phyloP scores from a whole-genome alignment of 1,140 invertebrate genomes.

The Tetranychus cinnabarinus region DNA sequence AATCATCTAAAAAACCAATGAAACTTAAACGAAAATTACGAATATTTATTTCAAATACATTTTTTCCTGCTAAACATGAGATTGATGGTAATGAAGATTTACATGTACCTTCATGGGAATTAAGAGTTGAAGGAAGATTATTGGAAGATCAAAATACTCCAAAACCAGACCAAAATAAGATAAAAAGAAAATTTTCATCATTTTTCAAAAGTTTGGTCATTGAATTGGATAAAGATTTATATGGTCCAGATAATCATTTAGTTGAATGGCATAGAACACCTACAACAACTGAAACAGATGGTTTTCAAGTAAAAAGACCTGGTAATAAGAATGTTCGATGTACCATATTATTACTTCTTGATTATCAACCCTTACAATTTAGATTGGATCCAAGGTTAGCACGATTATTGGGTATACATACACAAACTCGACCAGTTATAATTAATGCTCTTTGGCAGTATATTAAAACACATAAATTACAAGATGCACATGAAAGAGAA shows the following conservation, averaged over 20 bases:
- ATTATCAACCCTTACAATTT: slow-evolving; percentile 96
- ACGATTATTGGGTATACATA: slow-evolving; percentile 83
- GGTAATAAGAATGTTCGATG: slow-evolving; percentile 96
- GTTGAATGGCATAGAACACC: slow-evolving; percentile 98
- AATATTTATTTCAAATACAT: slow-evolving; percentile 98
- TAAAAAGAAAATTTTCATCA: slow-evolving; percentile 95
- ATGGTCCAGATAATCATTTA: slow-evolving; percentile 96
- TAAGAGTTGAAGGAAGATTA: slow-evolving; percentile 84
- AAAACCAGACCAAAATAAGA: slow-evolving; percentile 20
- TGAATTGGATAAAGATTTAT: slow-evolving; percentile 94
- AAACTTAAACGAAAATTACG: slow-evolving; percentile 68
- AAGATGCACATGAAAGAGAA: slow-evolving; percentile 82
- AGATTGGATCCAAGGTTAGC: slow-evolving; percentile 88
- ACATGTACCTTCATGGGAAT: slow-evolving; percentile 86
- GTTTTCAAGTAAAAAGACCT: slow-evolving; percentile 95
- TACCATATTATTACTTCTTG: slow-evolving; percentile 82
- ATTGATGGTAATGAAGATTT: slow-evolving; percentile 36
- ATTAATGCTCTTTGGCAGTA: slow-evolving; percentile 98
- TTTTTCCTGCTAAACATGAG: slow-evolving; percentile 71
- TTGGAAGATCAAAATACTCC: slow-evolving; percentile 44
- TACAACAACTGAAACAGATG: slow-evolving; percentile 96
- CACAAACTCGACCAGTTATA: slow-evolving; percentile 87
- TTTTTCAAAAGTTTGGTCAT: slow-evolving; percentile 99
- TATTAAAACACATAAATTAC: slow-evolving; percentile 82
- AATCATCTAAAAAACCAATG: slow-evolving; percentile 92